Evolutionary conservation across 1,140 invertebrate genomes (phyloP).

Genomic region (Cardiocondyla obscurior): DNA sequence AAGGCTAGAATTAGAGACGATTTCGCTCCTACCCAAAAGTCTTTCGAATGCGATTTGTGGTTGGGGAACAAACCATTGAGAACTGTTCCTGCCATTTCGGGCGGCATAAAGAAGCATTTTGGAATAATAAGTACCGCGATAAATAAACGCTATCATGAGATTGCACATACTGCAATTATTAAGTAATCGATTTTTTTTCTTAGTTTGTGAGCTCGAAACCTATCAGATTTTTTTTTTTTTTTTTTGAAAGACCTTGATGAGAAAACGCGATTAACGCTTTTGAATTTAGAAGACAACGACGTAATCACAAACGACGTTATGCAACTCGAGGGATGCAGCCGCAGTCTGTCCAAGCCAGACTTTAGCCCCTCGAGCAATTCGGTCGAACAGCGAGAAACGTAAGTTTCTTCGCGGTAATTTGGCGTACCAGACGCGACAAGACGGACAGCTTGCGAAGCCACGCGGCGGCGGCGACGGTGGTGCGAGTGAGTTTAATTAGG

Average conservation of each 20-base stretch:
- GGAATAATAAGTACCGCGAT: background rate
- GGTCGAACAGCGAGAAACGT: background rate
- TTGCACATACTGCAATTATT: background rate
- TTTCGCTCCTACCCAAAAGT: slow-evolving; percentile 52
- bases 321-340: background rate
- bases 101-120: background rate
- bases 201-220: background rate
- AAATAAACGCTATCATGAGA: background rate
- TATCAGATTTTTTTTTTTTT: background rate
- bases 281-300: slow-evolving; percentile 20
- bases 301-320: slow-evolving; percentile 39
- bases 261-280: slow-evolving; percentile 10
- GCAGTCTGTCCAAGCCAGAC: slow-evolving; percentile 37
- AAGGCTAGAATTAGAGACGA: slow-evolving; percentile 60
- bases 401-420: slow-evolving; percentile 42
- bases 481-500: slow-evolving; percentile 67
- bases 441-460: slow-evolving; percentile 33
- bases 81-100: background rate
- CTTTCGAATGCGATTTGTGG: slow-evolving; percentile 31
- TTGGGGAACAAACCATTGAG: background rate
- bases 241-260: background rate
- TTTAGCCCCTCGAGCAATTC: slow-evolving; percentile 10
- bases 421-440: background rate
- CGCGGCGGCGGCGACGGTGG: background rate
- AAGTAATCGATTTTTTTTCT: background rate